Evolutionary conservation across 2,113 vertebrate genomes (phyloP).

Genomic region (Oostethus manadensis): DNA sequence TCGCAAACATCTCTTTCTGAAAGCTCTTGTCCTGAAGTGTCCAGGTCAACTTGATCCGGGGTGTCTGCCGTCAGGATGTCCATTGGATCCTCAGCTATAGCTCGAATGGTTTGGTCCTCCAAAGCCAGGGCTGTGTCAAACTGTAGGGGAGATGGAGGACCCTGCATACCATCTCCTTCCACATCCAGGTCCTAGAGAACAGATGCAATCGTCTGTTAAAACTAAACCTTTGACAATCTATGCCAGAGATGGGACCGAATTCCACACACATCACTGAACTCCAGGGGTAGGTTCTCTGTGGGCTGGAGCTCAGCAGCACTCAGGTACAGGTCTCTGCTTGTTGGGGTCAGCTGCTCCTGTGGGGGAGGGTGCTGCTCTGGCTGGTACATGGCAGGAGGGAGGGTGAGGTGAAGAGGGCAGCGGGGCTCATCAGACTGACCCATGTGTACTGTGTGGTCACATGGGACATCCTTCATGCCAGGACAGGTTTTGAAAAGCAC

Average conservation of each 20-base stretch:
- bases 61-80: conserved; percentile 80
- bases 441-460: conserved; percentile 83
- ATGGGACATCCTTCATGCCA: conserved; percentile 86
- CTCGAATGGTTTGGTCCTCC: conserved; percentile 80
- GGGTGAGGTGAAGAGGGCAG: conserved; percentile 85
- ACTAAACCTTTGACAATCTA: not conserved
- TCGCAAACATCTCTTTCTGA: conserved; percentile 62
- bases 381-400: conserved; percentile 88
- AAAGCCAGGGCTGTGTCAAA: conserved; percentile 85
- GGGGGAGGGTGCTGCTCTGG: conserved; percentile 82
- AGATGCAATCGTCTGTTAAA: not conserved
- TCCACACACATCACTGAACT: conserved; percentile 92
- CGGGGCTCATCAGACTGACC: conserved; percentile 88
- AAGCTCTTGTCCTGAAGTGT: conserved; percentile 56
- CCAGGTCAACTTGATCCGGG: conserved; percentile 59
- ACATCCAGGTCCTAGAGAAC: conserved; percentile 86
- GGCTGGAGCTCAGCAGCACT: conserved; percentile 96
- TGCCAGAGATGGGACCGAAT: not conserved
- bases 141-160: conserved; percentile 89
- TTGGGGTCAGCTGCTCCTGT: conserved; percentile 74
- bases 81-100: conserved; percentile 79
- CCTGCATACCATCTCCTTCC: conserved; percentile 89
- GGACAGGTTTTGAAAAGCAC: conserved; percentile 88
- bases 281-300: conserved; percentile 88
- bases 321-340: conserved; percentile 85